Evolutionary conservation across 2,797 vertebrate genomes (phyloP), one percentile per base, ranked within the genome.

Genomic region (Chelonia mydas): DNA sequence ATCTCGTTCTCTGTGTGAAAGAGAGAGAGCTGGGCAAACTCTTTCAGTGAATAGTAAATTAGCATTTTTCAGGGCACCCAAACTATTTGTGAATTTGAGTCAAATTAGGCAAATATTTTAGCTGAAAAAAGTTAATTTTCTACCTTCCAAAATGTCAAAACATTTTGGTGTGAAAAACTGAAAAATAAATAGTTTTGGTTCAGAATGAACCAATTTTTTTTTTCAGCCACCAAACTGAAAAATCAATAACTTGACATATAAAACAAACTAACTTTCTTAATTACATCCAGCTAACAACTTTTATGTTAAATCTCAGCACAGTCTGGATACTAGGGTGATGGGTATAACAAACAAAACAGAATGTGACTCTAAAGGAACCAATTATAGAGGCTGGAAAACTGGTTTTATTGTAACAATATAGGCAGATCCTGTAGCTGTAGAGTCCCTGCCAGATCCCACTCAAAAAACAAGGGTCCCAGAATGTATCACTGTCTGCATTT

Each of bases 201-300:
- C 57, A 59, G 28, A 59, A 31, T 59, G 57, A 28, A 59, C 57
- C 28, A 54, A 53, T 28, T 57, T 57, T 57, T 27, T 59, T 12
- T 59, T 59, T 59, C 28, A 59, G 57, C 11, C 27, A 59, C 11
- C 57, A 59, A 59, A 12, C 5, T 59, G 27, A 59, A 12, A 59
- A 31, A 59, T 59, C 57, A 59, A 12, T 31, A 41, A 28, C 25
- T 0, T 25, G 37, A 23, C 53, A 25, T 1, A 15, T 31, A 41
- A 16, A 3, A 1, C 19, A 9, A 25, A 0, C 0, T 47, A 11
- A 41, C 47, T 50, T 16, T 50, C 68, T 68, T 27, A 5, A 15
- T 47, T 27, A 25, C 41, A 47, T 10, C 51, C 16, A 3, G 55
- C 68, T 72, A 25, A 83, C 41, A 49, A 54, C 25, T 15, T 77